A percentile compares a stretch with the other conserved stretches of the same genome.
These are phyloP conservation scores for Acanthurus leucopareius DNA, from an alignment of 2,797 vertebrate species.

Conservation along the genomic window DNA sequence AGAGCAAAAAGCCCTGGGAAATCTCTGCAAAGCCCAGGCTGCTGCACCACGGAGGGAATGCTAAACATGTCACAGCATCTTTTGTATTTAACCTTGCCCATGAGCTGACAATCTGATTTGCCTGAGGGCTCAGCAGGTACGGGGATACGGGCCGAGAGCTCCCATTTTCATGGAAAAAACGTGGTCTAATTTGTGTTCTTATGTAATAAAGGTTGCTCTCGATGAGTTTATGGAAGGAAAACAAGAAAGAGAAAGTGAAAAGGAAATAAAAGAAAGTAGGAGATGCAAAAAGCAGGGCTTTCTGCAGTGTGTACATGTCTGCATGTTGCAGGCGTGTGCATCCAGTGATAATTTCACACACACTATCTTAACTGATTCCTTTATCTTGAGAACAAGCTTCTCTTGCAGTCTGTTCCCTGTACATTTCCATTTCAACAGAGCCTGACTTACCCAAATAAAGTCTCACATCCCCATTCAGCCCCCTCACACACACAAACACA, in stretches of 20 bases:
- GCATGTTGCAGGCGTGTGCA: not conserved
- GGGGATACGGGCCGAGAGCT: slow-evolving; percentile 66
- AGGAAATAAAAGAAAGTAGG: not conserved
- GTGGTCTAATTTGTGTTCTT: slow-evolving; percentile 55
- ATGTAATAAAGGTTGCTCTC: slow-evolving; percentile 43
- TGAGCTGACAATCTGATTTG: slow-evolving; percentile 56
- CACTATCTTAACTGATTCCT: slow-evolving; percentile 47
- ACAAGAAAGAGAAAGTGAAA: not conserved
- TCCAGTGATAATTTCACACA: not conserved
- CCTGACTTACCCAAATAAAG: slow-evolving; percentile 36
- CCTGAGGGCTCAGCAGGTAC: slow-evolving; percentile 68
- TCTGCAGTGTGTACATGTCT: slow-evolving; percentile 11
- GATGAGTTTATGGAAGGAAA: slow-evolving; percentile 29
- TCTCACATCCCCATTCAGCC: slow-evolving; percentile 56
- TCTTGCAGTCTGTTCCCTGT: slow-evolving; percentile 29
- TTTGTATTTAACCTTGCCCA: slow-evolving; percentile 77
- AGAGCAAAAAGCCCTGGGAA: slow-evolving; percentile 65
- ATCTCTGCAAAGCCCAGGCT: slow-evolving; percentile 38
- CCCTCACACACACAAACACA: slow-evolving; percentile 20
- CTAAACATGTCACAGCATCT: slow-evolving; percentile 74
- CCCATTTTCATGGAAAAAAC: slow-evolving; percentile 19
- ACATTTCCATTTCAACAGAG: slow-evolving; percentile 55
- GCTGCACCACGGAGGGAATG: slow-evolving; percentile 67
- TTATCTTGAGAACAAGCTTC: slow-evolving; percentile 30
- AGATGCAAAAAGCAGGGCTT: not conserved